Base-by-base conservation (phyloP, 2,888 invertebrate species). In the Volucella bombylans region DNA sequence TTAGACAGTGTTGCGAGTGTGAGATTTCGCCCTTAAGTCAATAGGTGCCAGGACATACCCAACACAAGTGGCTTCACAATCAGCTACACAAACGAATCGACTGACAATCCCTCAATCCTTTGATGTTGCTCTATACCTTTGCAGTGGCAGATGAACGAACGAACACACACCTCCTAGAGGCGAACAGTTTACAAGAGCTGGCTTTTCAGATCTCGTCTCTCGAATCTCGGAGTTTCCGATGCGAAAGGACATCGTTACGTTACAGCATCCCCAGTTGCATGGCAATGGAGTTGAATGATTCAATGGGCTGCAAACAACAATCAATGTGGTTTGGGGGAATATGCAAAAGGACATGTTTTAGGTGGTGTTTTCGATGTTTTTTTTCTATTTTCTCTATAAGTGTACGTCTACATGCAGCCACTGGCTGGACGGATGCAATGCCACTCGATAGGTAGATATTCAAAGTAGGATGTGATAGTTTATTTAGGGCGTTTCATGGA, bases 271-370 rank as follows among this genome's bases (percentile, higher is more conserved):
- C 31, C 68, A 69, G 43, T 59, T 57, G 64, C 31, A 73, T 74
- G 65, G 31, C 39, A 59, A 82, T 78, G 64, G 57, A 65, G 74
- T 80, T 62, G 79, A 80, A 80, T 77, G 72, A 55, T 72, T 78
- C 82, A 68, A 73, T 69, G 80, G 74, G 49, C 9, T 80, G 83
- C 65, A 83, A 83, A 83, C 83, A 83, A 71, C 80, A 83, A 83
- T 83, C 54, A 69, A 76, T 83, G 83, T 80, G 83, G 83, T 83
- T 83, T 74, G 69, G 80, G 23, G 62, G 64, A 79, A 74, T 71
- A 59, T 78, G 55, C 49, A 59, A 71, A 71, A 59, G 47, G 62
- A 62, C 72, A 45, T 72, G 61, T 57, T 69, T 68, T 67, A 38
- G 1, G 14, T n/a, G 1, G 14, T n/a, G 8, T 15, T 65, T 41